Conservation (phyloP, 30 jellyfish, hydroid and myxozoan species). For the Rhopilema esculentum region DNA sequence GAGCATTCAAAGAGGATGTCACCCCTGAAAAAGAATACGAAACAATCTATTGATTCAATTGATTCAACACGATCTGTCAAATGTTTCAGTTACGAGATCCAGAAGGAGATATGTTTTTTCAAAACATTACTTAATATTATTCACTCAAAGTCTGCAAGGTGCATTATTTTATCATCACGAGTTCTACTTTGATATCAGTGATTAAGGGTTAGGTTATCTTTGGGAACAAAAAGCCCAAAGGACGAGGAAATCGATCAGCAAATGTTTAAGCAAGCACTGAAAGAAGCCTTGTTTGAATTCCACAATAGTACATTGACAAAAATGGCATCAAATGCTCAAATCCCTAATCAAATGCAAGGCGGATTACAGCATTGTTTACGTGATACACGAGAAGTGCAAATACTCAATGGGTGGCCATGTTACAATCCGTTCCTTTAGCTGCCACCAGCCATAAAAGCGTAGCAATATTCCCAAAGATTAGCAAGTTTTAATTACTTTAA, state of each 20-base stretch:
- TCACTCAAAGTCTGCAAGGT: no score
- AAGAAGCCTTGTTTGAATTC: background rate
- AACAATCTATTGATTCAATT: background rate
- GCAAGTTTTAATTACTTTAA: no score
- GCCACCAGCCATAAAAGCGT: background rate
- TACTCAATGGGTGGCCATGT: background rate
- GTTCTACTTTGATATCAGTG: no score
- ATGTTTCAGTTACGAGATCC: no score
- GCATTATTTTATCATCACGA: no score
- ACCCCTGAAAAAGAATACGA: conserved; percentile 34
- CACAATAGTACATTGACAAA: background rate
- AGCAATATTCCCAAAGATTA: no score
- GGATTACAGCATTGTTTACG: background rate
- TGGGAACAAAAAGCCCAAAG: background rate
- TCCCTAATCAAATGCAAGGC: background rate
- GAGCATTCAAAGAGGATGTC: conserved; percentile 35
- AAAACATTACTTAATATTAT: no score
- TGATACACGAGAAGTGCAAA: background rate
- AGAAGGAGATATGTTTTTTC: no score
- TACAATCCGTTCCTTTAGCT: background rate
- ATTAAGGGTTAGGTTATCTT: background rate
- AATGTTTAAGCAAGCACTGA: background rate
- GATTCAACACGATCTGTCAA: no score
- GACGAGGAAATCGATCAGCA: background rate
- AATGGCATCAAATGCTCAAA: background rate